Conservation (phyloP, 1,140 invertebrate species). For the Drosophila athabasca region DNA sequence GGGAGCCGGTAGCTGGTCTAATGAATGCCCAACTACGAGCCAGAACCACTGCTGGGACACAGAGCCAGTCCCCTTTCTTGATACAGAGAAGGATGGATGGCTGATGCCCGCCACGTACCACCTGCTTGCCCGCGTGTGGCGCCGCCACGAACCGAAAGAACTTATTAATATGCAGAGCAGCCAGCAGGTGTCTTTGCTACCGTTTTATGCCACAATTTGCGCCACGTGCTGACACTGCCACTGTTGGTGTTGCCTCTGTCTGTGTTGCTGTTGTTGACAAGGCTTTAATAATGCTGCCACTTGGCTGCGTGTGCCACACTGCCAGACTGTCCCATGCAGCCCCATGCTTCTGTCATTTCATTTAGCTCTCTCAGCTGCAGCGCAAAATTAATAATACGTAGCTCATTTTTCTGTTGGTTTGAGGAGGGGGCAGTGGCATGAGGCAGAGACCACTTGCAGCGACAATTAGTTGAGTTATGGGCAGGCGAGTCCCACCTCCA, state of each 20-base stretch:
- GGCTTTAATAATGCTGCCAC: constrained; percentile 52
- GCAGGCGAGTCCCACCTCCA: constrained; percentile 16
- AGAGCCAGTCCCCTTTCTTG: not conserved
- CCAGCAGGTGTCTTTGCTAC: constrained; percentile 73
- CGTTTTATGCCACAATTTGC: constrained; percentile 77
- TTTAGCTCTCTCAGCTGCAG: constrained; percentile 34
- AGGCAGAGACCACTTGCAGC: constrained; percentile 34
- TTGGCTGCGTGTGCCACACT: constrained; percentile 28
- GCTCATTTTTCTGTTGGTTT: constrained; percentile 40
- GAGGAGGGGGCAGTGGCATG: not conserved
- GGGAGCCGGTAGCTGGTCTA: constrained; percentile 12
- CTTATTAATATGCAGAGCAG: constrained; percentile 77
- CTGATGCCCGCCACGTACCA: too few relatives aligned
- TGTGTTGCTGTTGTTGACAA: constrained; percentile 26
- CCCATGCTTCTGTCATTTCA: constrained; percentile 9
- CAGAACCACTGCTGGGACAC: constrained; percentile 23
- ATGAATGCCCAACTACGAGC: constrained; percentile 42
- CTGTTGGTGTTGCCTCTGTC: constrained; percentile 19
- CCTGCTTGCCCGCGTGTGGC: too few relatives aligned
- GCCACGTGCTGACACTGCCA: constrained; percentile 32
- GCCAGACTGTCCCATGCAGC: constrained; percentile 11
- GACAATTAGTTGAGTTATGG: constrained; percentile 52
- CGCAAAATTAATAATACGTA: constrained; percentile 52
- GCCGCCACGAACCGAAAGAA: constrained; percentile 16
- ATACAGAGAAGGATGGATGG: too few relatives aligned